A percentile compares a stretch with the other conserved stretches of the same genome.
Evolutionary conservation across 2,888 invertebrate genomes (phyloP).

Genomic region (Mimachlamys varia): DNA sequence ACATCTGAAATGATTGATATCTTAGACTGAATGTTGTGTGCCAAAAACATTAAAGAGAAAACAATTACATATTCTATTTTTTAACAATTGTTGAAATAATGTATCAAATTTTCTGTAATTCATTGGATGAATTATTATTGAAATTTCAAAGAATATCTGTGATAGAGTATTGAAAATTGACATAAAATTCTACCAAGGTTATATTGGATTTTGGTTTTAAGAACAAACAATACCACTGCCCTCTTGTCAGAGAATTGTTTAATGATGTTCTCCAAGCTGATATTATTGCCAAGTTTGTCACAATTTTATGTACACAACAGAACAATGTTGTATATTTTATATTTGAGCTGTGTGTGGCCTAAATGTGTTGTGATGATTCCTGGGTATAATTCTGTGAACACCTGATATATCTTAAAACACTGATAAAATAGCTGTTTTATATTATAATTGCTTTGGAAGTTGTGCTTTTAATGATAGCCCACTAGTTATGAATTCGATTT

Average conservation of each 20-base stretch:
- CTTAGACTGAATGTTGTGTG: neutral
- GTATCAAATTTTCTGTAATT: neutral
- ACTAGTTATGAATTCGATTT: neutral
- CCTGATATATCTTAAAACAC: neutral
- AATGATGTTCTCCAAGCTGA: neutral
- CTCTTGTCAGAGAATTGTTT: neutral
- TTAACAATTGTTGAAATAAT: neutral
- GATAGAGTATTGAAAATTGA: neutral
- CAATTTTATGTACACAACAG: neutral
- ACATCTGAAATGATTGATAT: neutral
- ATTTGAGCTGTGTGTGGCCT: neutral
- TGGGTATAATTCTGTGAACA: neutral
- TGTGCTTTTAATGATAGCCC: neutral
- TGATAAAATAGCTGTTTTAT: neutral
- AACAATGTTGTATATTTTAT: neutral
- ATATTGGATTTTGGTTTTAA: neutral
- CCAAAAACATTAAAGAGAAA: neutral
- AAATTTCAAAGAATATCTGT: neutral
- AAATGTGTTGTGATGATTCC: neutral
- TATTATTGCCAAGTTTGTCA: neutral
- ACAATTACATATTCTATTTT: neutral
- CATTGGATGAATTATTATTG: neutral
- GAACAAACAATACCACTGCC: neutral
- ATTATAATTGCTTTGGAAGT: neutral
- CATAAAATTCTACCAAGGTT: neutral